A percentile compares a stretch with the other conserved stretches of the same genome.
Evolutionary conservation across 92 coral and sea anemone species (phyloP).

Genomic region (Porites evermanni): DNA sequence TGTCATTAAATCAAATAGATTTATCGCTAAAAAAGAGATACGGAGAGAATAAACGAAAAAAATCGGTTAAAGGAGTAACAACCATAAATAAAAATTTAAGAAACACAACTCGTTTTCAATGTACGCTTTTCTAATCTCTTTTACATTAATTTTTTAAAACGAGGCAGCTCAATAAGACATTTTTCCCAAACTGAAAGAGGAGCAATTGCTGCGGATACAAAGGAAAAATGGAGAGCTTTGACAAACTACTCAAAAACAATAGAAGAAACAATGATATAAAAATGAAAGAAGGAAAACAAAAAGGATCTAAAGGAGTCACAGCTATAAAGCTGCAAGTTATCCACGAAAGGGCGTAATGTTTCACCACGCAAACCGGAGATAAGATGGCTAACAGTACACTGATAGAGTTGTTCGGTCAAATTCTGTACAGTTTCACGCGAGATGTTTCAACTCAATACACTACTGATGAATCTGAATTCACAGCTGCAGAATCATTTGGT

Average conservation of each 20-base stretch:
- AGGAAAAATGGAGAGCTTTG: too few relatives aligned
- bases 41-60: too few relatives aligned
- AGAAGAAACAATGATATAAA: too few relatives aligned
- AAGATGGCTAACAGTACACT: conserved; percentile 8
- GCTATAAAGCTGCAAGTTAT: neutral
- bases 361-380: neutral
- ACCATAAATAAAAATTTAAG: too few relatives aligned
- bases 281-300: too few relatives aligned
- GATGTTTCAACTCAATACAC: conserved; percentile 13
- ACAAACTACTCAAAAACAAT: too few relatives aligned
- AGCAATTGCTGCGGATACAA: too few relatives aligned
- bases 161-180: neutral
- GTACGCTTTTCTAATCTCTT: neutral
- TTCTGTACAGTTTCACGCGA: conserved; percentile 3
- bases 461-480: conserved; percentile 3
- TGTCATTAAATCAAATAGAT: too few relatives aligned
- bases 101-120: too few relatives aligned
- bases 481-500: conserved; percentile 15
- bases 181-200: too few relatives aligned
- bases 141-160: neutral
- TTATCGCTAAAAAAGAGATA: too few relatives aligned
- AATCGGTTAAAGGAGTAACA: too few relatives aligned
- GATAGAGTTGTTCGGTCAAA: conserved; percentile 20
- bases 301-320: neutral
- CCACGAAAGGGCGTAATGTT: neutral